Conservation (phyloP, 2,797 vertebrate genomes). For the Coluber constrictor region DNA sequence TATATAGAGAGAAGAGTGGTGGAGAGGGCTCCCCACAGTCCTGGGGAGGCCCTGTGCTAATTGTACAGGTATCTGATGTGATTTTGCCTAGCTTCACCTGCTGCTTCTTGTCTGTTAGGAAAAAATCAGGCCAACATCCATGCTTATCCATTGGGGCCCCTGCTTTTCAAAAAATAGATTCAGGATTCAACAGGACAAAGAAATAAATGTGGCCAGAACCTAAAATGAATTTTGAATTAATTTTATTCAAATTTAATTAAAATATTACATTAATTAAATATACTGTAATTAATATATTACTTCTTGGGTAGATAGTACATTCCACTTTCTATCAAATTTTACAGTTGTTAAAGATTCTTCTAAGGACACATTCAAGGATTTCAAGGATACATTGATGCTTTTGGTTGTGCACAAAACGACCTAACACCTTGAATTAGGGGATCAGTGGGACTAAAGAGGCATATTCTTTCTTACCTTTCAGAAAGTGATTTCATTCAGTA, state of each 20-base stretch:
- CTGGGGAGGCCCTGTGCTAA: no score
- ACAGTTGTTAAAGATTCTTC: not conserved
- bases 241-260: not conserved
- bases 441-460: not conserved
- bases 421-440: not conserved
- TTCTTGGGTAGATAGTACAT: not conserved
- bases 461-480: not conserved
- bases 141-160: not conserved
- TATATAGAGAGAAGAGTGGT: no score
- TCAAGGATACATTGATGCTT: not conserved
- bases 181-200: not conserved
- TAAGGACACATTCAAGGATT: not conserved
- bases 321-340: not conserved
- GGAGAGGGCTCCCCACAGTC: no score
- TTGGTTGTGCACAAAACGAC: not conserved
- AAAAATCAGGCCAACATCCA: not conserved
- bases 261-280: not conserved
- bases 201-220: not conserved
- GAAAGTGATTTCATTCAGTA: not conserved
- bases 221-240: not conserved
- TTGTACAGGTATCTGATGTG: no score
- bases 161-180: not conserved
- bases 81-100: no score
- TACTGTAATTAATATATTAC: not conserved
- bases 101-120: no score